A percentile compares a stretch with the other conserved stretches of the same genome.
phyloP scores from a whole-genome alignment of 2,797 vertebrate genomes.

The Notamacropus eugenii region DNA sequence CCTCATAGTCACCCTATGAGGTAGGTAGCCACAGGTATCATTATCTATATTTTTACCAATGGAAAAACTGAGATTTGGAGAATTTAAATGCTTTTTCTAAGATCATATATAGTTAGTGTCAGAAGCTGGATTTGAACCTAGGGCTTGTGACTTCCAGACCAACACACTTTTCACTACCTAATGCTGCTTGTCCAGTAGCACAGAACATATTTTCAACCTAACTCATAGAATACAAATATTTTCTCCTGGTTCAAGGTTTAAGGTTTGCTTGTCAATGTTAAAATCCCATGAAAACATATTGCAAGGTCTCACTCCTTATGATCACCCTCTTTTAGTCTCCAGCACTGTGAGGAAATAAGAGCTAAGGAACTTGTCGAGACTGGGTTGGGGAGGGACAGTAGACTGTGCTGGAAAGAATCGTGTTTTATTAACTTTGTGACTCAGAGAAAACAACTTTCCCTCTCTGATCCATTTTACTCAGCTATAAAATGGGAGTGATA shows the following conservation, averaged over 20 bases:
- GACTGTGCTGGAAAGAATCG: not conserved
- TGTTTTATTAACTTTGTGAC: not conserved
- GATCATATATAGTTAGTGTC: not conserved
- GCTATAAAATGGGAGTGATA: not conserved
- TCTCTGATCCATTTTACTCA: not conserved
- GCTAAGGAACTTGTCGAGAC: not conserved
- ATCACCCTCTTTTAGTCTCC: not conserved
- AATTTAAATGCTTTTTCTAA: not conserved
- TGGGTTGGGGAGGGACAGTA: not conserved
- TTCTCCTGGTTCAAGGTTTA: not conserved
- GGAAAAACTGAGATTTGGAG: not conserved
- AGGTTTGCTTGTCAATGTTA: not conserved
- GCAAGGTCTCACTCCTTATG: not conserved
- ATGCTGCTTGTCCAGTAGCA: not conserved
- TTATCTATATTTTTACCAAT: not conserved
- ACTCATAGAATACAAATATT: not conserved
- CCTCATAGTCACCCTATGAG: not conserved
- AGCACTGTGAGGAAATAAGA: not conserved
- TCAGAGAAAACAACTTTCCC: not conserved
- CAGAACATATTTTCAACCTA: not conserved
- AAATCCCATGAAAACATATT: not conserved
- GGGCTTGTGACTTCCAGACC: not conserved
- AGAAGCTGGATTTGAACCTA: not conserved
- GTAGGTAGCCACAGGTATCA: not conserved
- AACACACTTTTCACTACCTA: not conserved